These are phyloP conservation scores for Phylloscopus collybita DNA, from an alignment of 2,797 vertebrate genomes.

Conservation along the genomic window DNA sequence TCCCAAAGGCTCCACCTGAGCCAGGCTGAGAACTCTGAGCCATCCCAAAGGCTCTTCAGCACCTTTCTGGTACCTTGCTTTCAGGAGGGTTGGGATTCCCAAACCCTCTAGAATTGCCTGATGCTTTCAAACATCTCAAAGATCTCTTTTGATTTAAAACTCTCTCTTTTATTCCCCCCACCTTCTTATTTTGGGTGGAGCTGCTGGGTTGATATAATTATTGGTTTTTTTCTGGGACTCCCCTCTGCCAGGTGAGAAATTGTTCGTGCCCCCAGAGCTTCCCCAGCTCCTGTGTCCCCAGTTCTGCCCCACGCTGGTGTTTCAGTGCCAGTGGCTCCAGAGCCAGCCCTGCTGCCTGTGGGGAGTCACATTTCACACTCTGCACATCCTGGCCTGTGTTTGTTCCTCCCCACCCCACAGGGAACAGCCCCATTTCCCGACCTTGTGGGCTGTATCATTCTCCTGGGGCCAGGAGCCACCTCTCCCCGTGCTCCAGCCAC, in stretches of 20 bases:
- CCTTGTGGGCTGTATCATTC: fast-evolving
- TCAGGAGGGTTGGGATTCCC: background rate
- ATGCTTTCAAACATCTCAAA: background rate
- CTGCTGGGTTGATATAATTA: background rate
- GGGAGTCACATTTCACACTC: background rate
- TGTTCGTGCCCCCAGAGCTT: background rate
- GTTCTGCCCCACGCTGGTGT: background rate
- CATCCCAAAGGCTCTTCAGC: background rate
- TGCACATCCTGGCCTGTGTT: background rate
- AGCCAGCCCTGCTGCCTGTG: background rate
- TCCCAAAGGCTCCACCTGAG: background rate
- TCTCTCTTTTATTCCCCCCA: background rate
- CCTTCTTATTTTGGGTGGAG: background rate
- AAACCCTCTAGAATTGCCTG: background rate
- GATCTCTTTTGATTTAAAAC: background rate
- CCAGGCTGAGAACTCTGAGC: background rate
- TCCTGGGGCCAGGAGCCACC: background rate
- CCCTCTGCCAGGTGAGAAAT: background rate
- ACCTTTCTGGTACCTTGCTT: background rate
- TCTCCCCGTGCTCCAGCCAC: background rate
- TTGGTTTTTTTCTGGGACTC: background rate
- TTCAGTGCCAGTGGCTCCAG: background rate
- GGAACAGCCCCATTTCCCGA: background rate
- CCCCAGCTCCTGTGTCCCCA: background rate
- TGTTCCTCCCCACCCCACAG: background rate